A percentile compares a stretch with the other conserved stretches of the same genome.
These are phyloP conservation scores for Neolamprologus toae DNA, from an alignment of 2,113 vertebrate species.

Conservation along the genomic window DNA sequence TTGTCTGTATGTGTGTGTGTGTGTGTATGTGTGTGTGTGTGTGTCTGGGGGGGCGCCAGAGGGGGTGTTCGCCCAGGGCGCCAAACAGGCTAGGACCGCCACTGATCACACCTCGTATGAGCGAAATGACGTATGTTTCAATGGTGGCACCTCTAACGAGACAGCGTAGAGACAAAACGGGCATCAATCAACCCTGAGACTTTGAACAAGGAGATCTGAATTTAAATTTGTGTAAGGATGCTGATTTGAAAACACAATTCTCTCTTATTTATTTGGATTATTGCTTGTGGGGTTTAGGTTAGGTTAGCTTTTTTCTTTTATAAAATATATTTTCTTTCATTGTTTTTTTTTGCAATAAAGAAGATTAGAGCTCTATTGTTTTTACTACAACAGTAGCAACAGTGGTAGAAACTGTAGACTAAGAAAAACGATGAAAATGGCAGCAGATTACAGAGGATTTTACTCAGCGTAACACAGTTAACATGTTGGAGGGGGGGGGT, in stretches of 20 bases:
- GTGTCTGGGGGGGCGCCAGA: no score
- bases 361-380: slow-evolving; percentile 22
- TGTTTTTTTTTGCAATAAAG: neutral
- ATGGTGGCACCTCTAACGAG: neutral
- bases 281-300: neutral
- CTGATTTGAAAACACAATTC: neutral
- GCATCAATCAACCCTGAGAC: neutral
- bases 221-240: neutral
- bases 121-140: neutral
- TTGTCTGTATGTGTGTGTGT: no score
- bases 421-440: slow-evolving; percentile 23
- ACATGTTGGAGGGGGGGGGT: neutral
- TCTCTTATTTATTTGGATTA: neutral
- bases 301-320: neutral
- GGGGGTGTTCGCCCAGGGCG: no score
- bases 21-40: no score
- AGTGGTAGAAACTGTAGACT: slow-evolving; percentile 9
- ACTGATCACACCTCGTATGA: neutral
- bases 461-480: neutral
- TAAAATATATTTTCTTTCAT: neutral
- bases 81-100: no score
- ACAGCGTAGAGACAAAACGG: neutral
- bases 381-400: slow-evolving; percentile 8
- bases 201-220: neutral
- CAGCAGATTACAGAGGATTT: slow-evolving; percentile 63